Percentiles rank a stretch among this genome's conserved stretches.
phyloP scores from a whole-genome alignment of 1,140 invertebrate genomes.

The Adoxophyes honmai region DNA sequence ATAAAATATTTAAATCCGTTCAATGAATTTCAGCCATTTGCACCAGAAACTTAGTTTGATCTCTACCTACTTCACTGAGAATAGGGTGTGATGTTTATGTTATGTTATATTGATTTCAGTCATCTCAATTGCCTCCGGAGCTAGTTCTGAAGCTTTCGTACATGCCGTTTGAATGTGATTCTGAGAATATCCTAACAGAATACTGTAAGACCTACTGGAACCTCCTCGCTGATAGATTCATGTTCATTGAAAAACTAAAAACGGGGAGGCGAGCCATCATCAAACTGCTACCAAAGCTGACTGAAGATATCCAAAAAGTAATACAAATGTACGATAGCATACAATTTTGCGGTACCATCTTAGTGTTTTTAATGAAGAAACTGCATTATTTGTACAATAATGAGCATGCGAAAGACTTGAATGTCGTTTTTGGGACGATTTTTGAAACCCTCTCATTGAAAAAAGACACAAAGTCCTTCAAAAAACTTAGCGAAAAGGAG shows the following conservation, averaged over 20 bases:
- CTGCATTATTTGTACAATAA: constrained; percentile 45
- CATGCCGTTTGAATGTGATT: constrained; percentile 53
- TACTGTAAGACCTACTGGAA: constrained; percentile 59
- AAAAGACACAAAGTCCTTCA: constrained; percentile 35
- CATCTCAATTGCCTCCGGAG: constrained; percentile 36
- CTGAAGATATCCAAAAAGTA: constrained; percentile 45
- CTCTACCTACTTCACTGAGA: too few relatives aligned
- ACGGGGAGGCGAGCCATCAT: constrained; percentile 26
- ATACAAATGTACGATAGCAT: constrained; percentile 45
- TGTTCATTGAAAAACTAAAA: constrained; percentile 55
- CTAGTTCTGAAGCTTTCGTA: constrained; percentile 57
- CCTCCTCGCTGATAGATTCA: constrained; percentile 46
- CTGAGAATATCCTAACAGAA: constrained; percentile 35
- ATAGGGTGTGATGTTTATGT: too few relatives aligned
- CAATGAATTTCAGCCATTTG: too few relatives aligned
- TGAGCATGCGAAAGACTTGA: constrained; percentile 28
- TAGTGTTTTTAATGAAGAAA: constrained; percentile 53
- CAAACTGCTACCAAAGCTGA: constrained; percentile 49
- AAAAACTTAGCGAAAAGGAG: constrained; percentile 35
- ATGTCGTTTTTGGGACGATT: constrained; percentile 32
- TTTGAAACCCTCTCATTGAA: constrained; percentile 39
- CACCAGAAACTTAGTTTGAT: too few relatives aligned
- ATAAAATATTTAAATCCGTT: too few relatives aligned
- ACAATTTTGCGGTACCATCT: constrained; percentile 42
- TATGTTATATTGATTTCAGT: constrained; percentile 41